Conservation (phyloP, 2,888 invertebrate species). For the Drosophila barbarae region DNA sequence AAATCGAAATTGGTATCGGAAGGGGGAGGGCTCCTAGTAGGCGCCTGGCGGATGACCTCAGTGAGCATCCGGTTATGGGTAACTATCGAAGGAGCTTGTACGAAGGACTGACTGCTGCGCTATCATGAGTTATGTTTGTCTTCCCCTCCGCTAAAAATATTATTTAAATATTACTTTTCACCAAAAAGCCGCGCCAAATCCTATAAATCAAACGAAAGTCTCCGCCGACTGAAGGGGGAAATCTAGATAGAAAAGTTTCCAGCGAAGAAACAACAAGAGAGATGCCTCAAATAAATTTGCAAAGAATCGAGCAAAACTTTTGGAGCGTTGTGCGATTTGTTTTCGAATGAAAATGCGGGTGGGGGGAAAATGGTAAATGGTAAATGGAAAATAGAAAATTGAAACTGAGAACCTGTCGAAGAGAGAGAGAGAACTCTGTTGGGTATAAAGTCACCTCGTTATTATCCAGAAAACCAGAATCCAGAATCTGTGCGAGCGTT, state of each 20-base stretch:
- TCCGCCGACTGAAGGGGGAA: slow-evolving; percentile 12
- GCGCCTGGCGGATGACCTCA: slow-evolving; percentile 65
- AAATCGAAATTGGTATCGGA: slow-evolving; percentile 23
- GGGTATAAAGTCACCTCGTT: slow-evolving; percentile 23
- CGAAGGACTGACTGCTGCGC: neutral
- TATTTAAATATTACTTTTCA: slow-evolving; percentile 42
- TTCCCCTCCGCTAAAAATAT: slow-evolving; percentile 16
- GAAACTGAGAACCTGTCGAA: slow-evolving; percentile 28
- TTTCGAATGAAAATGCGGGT: slow-evolving; percentile 15
- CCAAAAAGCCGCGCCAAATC: slow-evolving; percentile 28
- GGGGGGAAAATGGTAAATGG: slow-evolving; percentile 8
- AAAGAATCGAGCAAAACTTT: slow-evolving; percentile 35
- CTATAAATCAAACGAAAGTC: slow-evolving; percentile 36
- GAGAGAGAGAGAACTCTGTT: neutral
- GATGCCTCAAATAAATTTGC: slow-evolving; percentile 29
- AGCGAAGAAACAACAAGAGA: slow-evolving; percentile 31
- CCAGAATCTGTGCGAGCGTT: slow-evolving; percentile 13
- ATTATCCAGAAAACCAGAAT: neutral
- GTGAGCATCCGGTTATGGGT: slow-evolving; percentile 8
- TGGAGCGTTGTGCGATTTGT: slow-evolving; percentile 34
- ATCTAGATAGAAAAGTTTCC: slow-evolving; percentile 35
- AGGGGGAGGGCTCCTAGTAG: slow-evolving; percentile 18
- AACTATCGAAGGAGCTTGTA: neutral
- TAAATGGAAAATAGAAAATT: slow-evolving; percentile 29
- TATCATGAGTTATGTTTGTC: slow-evolving; percentile 27